Evolutionary conservation across 1,140 invertebrate species (phyloP).

Genomic region (Eumaeus atala): DNA sequence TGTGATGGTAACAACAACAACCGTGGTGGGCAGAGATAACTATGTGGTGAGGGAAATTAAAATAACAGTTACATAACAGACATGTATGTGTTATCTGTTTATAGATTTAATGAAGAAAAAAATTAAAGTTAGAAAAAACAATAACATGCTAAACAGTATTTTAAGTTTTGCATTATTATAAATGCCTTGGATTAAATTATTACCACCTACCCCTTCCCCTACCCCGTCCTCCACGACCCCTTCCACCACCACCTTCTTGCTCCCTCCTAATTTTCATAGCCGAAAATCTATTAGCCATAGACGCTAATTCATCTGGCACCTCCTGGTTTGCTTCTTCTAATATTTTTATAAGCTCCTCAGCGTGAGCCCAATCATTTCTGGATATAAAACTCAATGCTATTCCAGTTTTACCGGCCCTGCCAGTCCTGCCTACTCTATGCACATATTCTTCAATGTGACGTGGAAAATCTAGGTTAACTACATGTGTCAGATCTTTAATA

Average conservation of each 20-base stretch:
- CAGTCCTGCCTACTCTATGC: constrained; percentile 90
- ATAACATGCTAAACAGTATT: neutral
- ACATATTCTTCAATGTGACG: constrained; percentile 94
- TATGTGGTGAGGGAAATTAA: no score
- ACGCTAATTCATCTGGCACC: constrained; percentile 81
- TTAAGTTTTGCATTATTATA: neutral
- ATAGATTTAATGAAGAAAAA: no score
- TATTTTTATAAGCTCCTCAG: constrained; percentile 87
- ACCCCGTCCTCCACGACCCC: constrained; percentile 49
- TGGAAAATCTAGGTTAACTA: constrained; percentile 91
- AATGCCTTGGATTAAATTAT: constrained; percentile 15
- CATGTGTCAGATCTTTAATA: constrained; percentile 92
- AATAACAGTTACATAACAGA: no score
- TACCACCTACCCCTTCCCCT: constrained; percentile 30
- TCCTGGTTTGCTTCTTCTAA: constrained; percentile 84
- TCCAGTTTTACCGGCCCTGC: constrained; percentile 89
- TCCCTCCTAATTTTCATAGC: constrained; percentile 78
- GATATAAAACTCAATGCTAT: constrained; percentile 88
- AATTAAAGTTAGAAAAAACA: no score
- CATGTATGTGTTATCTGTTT: no score
- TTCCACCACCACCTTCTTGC: constrained; percentile 50
- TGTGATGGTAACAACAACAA: no score
- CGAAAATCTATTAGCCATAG: constrained; percentile 82
- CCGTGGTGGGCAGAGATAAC: no score
- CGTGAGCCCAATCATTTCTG: constrained; percentile 84